phyloP scores from a whole-genome alignment of 2,113 vertebrate genomes.

The Nerophis lumbriciformis region DNA sequence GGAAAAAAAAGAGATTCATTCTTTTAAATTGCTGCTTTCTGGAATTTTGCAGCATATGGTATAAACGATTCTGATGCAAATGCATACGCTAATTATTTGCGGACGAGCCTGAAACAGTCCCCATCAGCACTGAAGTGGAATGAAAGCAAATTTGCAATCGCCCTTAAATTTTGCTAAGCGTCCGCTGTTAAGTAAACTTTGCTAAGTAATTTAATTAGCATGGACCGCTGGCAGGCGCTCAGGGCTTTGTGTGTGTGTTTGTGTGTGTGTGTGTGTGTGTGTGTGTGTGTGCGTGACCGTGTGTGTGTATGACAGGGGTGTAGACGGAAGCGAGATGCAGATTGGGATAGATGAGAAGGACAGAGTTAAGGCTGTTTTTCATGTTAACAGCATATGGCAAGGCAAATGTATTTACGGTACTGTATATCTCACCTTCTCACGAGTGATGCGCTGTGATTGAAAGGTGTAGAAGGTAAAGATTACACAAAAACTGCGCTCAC shows the following conservation, averaged over 20 bases:
- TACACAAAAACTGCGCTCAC: background rate
- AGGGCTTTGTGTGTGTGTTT: constrained; percentile 25
- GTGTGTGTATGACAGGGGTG: background rate
- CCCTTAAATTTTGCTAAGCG: constrained; percentile 79
- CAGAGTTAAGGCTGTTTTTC: constrained; percentile 16
- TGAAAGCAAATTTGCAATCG: constrained; percentile 89
- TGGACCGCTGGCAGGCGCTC: constrained; percentile 61
- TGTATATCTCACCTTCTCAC: background rate
- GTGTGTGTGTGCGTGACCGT: constrained; percentile 4
- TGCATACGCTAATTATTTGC: constrained; percentile 86
- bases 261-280: background rate
- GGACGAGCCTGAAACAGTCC: constrained; percentile 79
- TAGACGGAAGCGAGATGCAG: constrained; percentile 26
- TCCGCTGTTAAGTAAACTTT: constrained; percentile 85
- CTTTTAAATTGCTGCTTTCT: constrained; percentile 76
- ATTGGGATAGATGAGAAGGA: constrained; percentile 36
- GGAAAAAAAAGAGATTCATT: constrained; percentile 50
- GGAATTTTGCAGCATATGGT: constrained; percentile 85
- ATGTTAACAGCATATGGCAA: constrained; percentile 20
- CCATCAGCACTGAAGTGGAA: constrained; percentile 77
- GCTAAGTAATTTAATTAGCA: constrained; percentile 82
- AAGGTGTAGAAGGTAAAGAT: constrained; percentile 18
- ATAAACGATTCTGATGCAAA: constrained; percentile 89
- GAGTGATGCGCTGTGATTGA: constrained; percentile 18
- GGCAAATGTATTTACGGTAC: background rate